These are phyloP conservation scores for Poecilia velifera DNA, from an alignment of 2,797 vertebrate species.

Conservation along the genomic window DNA sequence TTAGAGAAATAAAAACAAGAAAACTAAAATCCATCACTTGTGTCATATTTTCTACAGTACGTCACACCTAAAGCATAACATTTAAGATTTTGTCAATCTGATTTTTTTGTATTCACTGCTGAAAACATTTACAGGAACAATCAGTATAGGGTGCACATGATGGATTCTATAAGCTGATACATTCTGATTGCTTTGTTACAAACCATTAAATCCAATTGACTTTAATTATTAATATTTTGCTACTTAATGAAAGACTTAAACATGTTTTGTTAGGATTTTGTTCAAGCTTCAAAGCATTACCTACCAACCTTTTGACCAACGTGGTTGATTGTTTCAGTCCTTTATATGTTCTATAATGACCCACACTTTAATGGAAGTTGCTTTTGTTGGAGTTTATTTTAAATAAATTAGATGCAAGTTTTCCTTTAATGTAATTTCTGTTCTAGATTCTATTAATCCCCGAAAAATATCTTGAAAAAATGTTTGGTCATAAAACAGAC, in stretches of 20 bases:
- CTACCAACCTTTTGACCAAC: neutral
- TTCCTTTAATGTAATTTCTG: neutral
- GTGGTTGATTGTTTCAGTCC: neutral
- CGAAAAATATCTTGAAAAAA: neutral
- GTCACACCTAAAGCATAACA: neutral
- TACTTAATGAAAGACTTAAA: neutral
- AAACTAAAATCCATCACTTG: neutral
- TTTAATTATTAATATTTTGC: neutral
- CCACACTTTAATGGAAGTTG: neutral
- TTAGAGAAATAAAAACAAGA: neutral
- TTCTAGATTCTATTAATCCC: neutral
- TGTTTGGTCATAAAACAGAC: neutral
- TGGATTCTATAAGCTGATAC: neutral
- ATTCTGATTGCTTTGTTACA: neutral
- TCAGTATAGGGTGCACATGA: neutral
- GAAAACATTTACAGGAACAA: neutral
- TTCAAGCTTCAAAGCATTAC: neutral
- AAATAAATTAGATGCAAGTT: neutral
- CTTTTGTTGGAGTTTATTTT: neutral
- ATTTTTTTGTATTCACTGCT: neutral
- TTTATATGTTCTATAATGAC: neutral
- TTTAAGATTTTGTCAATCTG: neutral
- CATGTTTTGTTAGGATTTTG: neutral
- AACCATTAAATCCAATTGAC: neutral
- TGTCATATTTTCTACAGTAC: neutral